Evolutionary conservation across 2,888 invertebrate species (phyloP).

Genomic region (Leptarthrus brevirostris): DNA sequence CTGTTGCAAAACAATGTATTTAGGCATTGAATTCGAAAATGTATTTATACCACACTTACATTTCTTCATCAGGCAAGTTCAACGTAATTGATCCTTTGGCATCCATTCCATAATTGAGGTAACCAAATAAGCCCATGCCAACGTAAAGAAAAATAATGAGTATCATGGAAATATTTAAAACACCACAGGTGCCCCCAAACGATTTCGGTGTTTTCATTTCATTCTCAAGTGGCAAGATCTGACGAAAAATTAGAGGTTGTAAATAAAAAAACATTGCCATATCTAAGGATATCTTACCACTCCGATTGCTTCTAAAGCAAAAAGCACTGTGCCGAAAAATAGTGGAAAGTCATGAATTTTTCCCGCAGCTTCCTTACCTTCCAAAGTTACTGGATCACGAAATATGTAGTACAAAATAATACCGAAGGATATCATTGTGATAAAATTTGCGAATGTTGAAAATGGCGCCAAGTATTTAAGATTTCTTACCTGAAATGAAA

Average conservation of each 20-base stretch:
- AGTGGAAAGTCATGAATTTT: conserved; percentile 80
- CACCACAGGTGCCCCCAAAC: conserved; percentile 84
- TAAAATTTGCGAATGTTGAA: conserved; percentile 87
- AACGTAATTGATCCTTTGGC: conserved; percentile 87
- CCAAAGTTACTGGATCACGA: conserved; percentile 75
- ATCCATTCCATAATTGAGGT: conserved; percentile 81
- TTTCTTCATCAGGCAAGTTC: conserved; percentile 77
- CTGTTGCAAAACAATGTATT: conserved; percentile 66
- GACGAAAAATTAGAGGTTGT: conserved; percentile 22
- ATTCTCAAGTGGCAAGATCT: conserved; percentile 94
- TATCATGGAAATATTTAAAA: conserved; percentile 86
- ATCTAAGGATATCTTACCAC: conserved; percentile 72
- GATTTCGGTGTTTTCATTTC: conserved; percentile 89
- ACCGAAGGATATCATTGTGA: conserved; percentile 85
- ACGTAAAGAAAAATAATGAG: conserved; percentile 86
- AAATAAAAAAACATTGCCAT: not conserved
- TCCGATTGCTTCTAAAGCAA: conserved; percentile 95
- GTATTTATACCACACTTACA: conserved; percentile 69
- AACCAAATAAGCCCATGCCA: conserved; percentile 91
- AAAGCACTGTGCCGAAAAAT: conserved; percentile 95
- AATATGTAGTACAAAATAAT: conserved; percentile 90
- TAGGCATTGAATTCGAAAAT: not conserved
- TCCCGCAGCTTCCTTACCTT: conserved; percentile 74
- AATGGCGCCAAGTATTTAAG: conserved; percentile 89
- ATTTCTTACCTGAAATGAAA: conserved; percentile 69